Conservation (phyloP, 2,797 vertebrate species). For the Lateolabrax maculatus region DNA sequence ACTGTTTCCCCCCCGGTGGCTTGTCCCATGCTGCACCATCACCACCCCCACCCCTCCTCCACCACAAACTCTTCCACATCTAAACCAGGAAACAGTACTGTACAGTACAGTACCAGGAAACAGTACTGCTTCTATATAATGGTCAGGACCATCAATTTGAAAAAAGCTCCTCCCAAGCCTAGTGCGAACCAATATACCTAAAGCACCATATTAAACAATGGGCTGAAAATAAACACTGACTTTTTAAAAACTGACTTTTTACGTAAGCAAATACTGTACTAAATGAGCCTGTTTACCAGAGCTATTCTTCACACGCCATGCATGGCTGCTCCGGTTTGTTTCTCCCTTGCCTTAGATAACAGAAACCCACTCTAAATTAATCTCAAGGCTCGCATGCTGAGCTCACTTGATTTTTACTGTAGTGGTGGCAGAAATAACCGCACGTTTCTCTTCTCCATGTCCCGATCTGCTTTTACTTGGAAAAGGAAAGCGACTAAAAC, state of each 20-base stretch:
- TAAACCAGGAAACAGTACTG: background rate
- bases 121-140: background rate
- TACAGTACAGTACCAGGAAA: too few relatives aligned
- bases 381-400: slow-evolving; percentile 51
- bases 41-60: slow-evolving; percentile 11
- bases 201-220: background rate
- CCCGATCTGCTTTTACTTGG: background rate
- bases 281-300: slow-evolving; percentile 25
- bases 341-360: slow-evolving; percentile 29
- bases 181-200: background rate
- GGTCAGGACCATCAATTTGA: background rate
- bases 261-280: slow-evolving; percentile 19
- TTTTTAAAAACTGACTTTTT: too few relatives aligned
- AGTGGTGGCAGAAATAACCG: slow-evolving; percentile 24
- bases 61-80: background rate
- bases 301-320: slow-evolving; percentile 13
- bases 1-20: slow-evolving; percentile 21
- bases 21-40: slow-evolving; percentile 27
- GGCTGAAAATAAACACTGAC: background rate
- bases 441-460: slow-evolving; percentile 9
- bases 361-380: slow-evolving; percentile 52
- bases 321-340: slow-evolving; percentile 27
- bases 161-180: background rate
- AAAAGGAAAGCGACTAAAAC: background rate
- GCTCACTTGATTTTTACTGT: slow-evolving; percentile 26